A percentile compares a stretch with the other conserved stretches of the same genome.
phyloP scores from a whole-genome alignment of 2,888 invertebrate species.

The Mesochorus sp. region DNA sequence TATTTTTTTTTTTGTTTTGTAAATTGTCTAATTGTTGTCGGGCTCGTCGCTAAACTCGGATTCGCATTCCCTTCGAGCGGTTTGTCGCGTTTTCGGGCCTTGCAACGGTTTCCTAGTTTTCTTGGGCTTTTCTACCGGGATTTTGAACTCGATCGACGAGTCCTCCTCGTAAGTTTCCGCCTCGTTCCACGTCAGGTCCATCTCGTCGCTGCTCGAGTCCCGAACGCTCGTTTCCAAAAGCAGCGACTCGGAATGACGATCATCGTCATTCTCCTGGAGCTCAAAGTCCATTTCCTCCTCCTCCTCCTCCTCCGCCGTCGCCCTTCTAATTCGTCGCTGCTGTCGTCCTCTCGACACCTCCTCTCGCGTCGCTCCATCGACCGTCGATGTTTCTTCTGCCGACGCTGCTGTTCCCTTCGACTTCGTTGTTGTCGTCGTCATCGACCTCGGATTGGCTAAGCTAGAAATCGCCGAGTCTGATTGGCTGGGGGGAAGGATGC shows the following conservation, averaged over 20 bases:
- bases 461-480: constrained; percentile 80
- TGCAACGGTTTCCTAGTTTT: too few relatives aligned
- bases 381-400: constrained; percentile 27
- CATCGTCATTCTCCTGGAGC: neutral
- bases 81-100: too few relatives aligned
- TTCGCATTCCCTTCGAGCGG: too few relatives aligned
- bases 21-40: constrained; percentile 42
- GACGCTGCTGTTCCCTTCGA: constrained; percentile 8
- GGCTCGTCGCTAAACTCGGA: constrained; percentile 70
- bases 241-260: neutral
- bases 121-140: constrained; percentile 55
- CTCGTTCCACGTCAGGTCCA: constrained; percentile 29
- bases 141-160: constrained; percentile 63
- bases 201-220: constrained; percentile 59
- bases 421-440: constrained; percentile 34
- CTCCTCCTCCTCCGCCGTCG: too few relatives aligned
- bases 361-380: constrained; percentile 50
- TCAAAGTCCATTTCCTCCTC: neutral
- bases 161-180: constrained; percentile 44
- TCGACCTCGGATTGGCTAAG: constrained; percentile 73
- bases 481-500: constrained; percentile 74
- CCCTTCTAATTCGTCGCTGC: constrained; percentile 56
- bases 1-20: neutral
- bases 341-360: constrained; percentile 19
- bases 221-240: constrained; percentile 44